Percentiles rank a stretch among this genome's conserved stretches.
Evolutionary conservation across 2,113 vertebrate genomes (phyloP).

Genomic region (Sinocyclocheilus grahami): DNA sequence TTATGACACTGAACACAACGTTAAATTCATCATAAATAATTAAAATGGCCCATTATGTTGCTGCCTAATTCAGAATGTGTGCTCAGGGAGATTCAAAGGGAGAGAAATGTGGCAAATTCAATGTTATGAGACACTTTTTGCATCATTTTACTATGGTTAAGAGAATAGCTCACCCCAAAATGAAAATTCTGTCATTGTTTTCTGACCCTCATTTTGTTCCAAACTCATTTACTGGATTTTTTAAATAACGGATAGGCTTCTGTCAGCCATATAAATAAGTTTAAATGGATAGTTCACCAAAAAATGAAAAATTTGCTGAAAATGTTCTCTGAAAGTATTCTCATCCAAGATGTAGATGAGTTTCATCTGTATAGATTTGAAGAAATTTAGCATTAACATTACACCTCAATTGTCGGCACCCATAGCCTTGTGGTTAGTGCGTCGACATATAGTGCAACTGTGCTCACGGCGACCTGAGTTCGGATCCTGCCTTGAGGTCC

Average conservation of each 20-base stretch:
- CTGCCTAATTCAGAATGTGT: neutral
- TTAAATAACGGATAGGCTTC: neutral
- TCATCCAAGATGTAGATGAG: no score
- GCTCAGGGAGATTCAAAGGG: neutral
- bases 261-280: neutral
- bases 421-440: no score
- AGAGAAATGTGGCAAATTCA: neutral
- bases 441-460: no score
- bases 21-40: constrained; percentile 8
- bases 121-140: neutral
- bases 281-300: neutral
- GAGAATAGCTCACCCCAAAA: neutral
- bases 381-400: no score
- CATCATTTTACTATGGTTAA: neutral
- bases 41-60: constrained; percentile 1
- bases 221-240: neutral
- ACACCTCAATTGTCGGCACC: no score
- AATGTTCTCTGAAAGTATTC: no score
- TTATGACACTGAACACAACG: constrained; percentile 4
- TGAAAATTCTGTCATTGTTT: neutral
- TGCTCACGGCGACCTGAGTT: no score
- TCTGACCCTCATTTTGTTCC: neutral
- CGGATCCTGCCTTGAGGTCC: no score
- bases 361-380: no score
- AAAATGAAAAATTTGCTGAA: no score